Evolutionary conservation across 2,113 vertebrate genomes (phyloP), one percentile per base, ranked within the genome.

Genomic region (Tylochromis polylepis): DNA sequence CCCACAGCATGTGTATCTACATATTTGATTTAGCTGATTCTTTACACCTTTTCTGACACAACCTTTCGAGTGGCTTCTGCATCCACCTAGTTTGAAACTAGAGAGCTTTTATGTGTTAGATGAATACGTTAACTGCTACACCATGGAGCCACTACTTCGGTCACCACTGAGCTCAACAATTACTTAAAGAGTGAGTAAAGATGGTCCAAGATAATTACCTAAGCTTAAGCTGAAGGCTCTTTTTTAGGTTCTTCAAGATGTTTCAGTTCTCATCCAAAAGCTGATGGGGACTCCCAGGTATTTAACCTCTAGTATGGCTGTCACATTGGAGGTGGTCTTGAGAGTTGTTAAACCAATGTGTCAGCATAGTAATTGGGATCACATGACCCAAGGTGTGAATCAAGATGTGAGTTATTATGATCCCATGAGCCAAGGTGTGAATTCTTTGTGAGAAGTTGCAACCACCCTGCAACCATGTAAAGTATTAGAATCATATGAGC

Each of bases 301-400:
- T 43, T 43, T 43, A 12, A 12, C 41, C 41, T 65, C 31, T 36
- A 4, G 10, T 62, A 12, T 3, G 31, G 31, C 18, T 65, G 60
- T 36, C 60, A 38, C 18, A 1, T 36, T 3, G 60, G 11, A 20
- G 60, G 60, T 36, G 18, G 2, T 38, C 18, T 36, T 65, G 31
- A 60, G 15, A 60, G 31, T n/a, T 4, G 18, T 65, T 38, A n/a
- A 36, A 34, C 20, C 60, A 65, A 31, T 1, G 16, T n/a, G 34
- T 65, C 57, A 59, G 27, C 2, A 0, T 59, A 3, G 22, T 58
- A 2, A 15, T 3, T 58, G 6, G 11, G 0, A 58, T 3, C 22
- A 58, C 56, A 4, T 27, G 56, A 58, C 11, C 56, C 22, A 27
- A 60, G 15, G 3, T 60, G 58, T 36, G 31, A 36, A 36, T 36